A percentile compares a stretch with the other conserved stretches of the same genome.
Evolutionary conservation across 2,888 invertebrate species (phyloP).

Genomic region (Phytoseiulus persimilis): DNA sequence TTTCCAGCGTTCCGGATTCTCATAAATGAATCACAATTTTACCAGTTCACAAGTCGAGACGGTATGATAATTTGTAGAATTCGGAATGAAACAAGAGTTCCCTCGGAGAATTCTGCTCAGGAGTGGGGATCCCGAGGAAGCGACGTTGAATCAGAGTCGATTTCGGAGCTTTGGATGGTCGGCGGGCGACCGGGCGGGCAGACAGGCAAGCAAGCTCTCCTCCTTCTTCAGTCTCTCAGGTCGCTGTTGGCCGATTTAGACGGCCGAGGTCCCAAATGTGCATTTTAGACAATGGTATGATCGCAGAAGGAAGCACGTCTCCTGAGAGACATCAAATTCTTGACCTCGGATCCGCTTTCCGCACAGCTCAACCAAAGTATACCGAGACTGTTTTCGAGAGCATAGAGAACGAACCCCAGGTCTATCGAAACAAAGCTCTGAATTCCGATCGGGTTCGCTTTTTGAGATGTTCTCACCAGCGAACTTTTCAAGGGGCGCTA

Average conservation of each 20-base stretch:
- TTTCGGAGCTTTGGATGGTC: conserved; percentile 18
- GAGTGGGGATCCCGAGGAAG: not conserved
- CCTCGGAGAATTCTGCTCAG: no score
- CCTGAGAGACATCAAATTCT: conserved; percentile 33
- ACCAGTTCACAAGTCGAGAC: no score
- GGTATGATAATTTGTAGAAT: no score
- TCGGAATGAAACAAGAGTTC: no score
- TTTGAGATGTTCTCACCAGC: not conserved
- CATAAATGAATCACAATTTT: no score
- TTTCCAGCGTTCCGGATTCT: no score
- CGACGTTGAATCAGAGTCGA: not conserved
- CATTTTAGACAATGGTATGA: conserved; percentile 23
- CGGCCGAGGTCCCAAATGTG: conserved; percentile 25
- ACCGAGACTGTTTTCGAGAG: not conserved
- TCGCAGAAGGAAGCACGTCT: not conserved
- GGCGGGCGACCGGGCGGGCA: not conserved
- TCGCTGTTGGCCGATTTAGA: not conserved
- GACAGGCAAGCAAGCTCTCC: no score
- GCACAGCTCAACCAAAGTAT: not conserved
- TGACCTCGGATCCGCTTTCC: not conserved
- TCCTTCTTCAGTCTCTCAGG: not conserved
- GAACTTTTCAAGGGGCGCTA: not conserved
- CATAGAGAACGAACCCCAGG: not conserved
- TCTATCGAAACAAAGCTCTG: not conserved
- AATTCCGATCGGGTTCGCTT: not conserved